A percentile compares a stretch with the other conserved stretches of the same genome.
These are phyloP conservation scores for Plemyria rubiginata DNA, from an alignment of 2,888 invertebrate genomes.

Conservation along the genomic window DNA sequence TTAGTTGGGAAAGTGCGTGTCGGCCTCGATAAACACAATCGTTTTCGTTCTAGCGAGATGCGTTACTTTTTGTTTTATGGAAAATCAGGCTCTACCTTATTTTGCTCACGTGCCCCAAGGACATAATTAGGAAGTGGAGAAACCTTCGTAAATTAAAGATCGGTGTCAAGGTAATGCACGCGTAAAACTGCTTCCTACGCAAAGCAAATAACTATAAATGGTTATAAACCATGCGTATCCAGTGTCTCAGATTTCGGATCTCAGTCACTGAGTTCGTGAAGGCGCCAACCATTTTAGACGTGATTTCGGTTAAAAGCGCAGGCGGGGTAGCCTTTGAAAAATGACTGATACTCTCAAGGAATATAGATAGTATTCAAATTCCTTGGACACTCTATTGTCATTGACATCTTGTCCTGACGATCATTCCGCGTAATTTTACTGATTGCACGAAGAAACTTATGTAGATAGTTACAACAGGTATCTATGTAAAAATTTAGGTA, in stretches of 20 bases:
- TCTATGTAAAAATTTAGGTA: constrained; percentile 18
- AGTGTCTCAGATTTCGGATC: too few relatives aligned
- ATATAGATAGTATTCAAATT: too few relatives aligned
- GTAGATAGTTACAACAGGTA: neutral
- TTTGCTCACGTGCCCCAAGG: constrained; percentile 43
- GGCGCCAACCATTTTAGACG: too few relatives aligned
- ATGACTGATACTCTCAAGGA: too few relatives aligned
- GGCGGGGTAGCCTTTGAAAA: too few relatives aligned
- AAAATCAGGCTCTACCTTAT: constrained; percentile 24
- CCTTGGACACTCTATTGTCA: too few relatives aligned
- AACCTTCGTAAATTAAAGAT: constrained; percentile 18
- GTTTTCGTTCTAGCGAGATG: constrained; percentile 45
- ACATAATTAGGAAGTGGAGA: constrained; percentile 26
- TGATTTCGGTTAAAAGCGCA: too few relatives aligned
- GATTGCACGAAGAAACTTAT: neutral
- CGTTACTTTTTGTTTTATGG: constrained; percentile 41
- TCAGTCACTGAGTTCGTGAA: too few relatives aligned
- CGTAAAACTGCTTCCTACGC: neutral
- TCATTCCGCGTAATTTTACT: too few relatives aligned
- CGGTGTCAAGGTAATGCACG: constrained; percentile 24
- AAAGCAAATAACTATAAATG: too few relatives aligned
- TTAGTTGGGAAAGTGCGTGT: constrained; percentile 48
- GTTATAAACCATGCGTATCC: too few relatives aligned
- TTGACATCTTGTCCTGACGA: too few relatives aligned
- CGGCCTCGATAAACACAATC: constrained; percentile 55